Evolutionary conservation across 2,888 invertebrate genomes (phyloP).

Genomic region (Meta bourneti): DNA sequence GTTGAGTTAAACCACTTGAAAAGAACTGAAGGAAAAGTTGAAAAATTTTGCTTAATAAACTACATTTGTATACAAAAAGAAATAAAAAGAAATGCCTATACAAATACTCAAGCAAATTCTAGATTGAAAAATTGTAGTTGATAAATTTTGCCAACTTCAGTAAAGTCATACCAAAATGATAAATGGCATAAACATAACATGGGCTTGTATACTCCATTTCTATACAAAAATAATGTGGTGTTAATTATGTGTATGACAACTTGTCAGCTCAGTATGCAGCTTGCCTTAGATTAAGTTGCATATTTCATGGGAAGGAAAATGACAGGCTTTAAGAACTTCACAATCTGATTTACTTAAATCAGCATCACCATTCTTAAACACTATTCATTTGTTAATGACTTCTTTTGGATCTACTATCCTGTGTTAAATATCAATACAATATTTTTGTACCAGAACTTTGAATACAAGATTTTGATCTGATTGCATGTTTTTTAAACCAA

Average conservation of each 20-base stretch:
- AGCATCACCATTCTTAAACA: too few relatives aligned
- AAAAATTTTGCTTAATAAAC: not conserved
- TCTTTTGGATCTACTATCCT: too few relatives aligned
- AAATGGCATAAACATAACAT: not conserved
- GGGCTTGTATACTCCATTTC: not conserved
- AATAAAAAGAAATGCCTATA: too few relatives aligned
- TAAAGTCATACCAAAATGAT: not conserved
- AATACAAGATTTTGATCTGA: too few relatives aligned
- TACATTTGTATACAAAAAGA: too few relatives aligned
- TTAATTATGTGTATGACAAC: not conserved
- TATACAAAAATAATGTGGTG: not conserved
- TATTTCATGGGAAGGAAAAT: not conserved
- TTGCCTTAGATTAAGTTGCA: not conserved
- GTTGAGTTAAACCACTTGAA: slow-evolving; percentile 87
- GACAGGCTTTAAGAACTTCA: not conserved
- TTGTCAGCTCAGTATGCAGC: not conserved
- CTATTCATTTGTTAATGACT: too few relatives aligned
- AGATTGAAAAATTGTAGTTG: too few relatives aligned
- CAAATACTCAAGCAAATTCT: too few relatives aligned
- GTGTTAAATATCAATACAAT: too few relatives aligned
- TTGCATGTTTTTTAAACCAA: too few relatives aligned
- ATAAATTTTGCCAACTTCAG: not conserved
- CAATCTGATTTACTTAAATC: not conserved
- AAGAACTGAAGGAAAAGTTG: slow-evolving; percentile 82
- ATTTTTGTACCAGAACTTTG: too few relatives aligned